A percentile compares a stretch with the other conserved stretches of the same genome.
phyloP scores from a whole-genome alignment of 1,140 invertebrate genomes.

The Tetragonula clypearis region DNA sequence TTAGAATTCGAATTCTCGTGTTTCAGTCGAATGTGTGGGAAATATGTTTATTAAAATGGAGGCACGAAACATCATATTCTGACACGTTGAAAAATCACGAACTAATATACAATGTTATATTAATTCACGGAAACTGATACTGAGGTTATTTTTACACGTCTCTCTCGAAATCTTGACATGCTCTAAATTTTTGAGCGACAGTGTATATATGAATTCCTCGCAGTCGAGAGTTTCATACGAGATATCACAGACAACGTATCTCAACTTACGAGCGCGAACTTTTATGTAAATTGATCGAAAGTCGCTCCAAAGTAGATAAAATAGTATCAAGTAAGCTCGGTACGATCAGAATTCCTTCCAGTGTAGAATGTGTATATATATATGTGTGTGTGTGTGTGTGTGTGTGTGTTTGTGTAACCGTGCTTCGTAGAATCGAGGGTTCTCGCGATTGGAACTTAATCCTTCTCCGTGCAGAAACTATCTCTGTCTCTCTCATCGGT shows the following conservation, averaged over 20 bases:
- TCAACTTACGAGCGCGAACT: background rate
- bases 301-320: background rate
- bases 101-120: too few species aligned
- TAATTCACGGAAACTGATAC: too few species aligned
- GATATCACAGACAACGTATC: background rate
- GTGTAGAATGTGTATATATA: too few species aligned
- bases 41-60: too few species aligned
- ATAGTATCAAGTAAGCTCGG: background rate
- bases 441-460: constrained; percentile 25
- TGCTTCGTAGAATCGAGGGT: background rate
- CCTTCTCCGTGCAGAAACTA: background rate
- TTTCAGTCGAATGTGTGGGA: too few species aligned
- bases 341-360: background rate
- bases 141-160: too few species aligned
- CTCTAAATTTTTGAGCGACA: too few species aligned
- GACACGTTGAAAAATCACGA: background rate
- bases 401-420: too few species aligned
- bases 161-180: too few species aligned
- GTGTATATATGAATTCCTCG: background rate
- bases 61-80: background rate
- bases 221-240: background rate
- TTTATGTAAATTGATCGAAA: background rate
- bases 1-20: too few species aligned
- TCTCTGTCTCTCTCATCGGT: background rate
- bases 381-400: too few species aligned